phyloP scores from a whole-genome alignment of 1,140 invertebrate species.

The Philaenus spumarius region DNA sequence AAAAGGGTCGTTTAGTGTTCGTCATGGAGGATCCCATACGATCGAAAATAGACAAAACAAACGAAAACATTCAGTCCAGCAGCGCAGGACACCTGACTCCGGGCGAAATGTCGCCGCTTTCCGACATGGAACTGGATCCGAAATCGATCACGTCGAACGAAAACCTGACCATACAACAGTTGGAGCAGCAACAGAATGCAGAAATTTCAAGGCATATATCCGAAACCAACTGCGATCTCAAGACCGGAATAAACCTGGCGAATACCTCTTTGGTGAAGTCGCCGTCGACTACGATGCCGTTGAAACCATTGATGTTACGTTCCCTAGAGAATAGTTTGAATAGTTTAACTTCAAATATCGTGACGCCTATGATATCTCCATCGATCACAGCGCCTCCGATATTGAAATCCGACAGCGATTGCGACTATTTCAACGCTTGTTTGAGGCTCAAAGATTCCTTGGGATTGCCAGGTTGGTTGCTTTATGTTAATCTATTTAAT shows the following conservation, averaged over 20 bases:
- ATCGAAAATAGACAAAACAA: slow-evolving; percentile 30
- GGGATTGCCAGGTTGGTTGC: slow-evolving; percentile 55
- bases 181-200: slow-evolving; percentile 8
- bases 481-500: slow-evolving; percentile 1
- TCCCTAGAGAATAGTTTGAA: slow-evolving; percentile 9
- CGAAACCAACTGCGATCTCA: slow-evolving; percentile 21
- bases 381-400: background rate
- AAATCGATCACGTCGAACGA: slow-evolving; percentile 25
- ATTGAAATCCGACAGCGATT: slow-evolving; percentile 40
- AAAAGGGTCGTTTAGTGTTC: slow-evolving; percentile 48
- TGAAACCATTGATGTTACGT: background rate
- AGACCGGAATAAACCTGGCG: slow-evolving; percentile 19
- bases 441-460: slow-evolving; percentile 59
- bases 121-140: slow-evolving; percentile 15
- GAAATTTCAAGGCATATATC: slow-evolving; percentile 11
- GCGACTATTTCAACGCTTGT: slow-evolving; percentile 69
- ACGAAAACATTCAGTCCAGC: slow-evolving; percentile 29
- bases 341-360: background rate
- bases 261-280: slow-evolving; percentile 20
- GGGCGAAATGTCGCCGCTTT: slow-evolving; percentile 17
- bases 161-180: slow-evolving; percentile 22
- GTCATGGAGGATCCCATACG: slow-evolving; percentile 12
- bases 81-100: slow-evolving; percentile 3
- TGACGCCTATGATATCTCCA: slow-evolving; percentile 16
- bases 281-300: background rate